These are phyloP conservation scores for Magallana angulata DNA, from an alignment of 1,140 invertebrate species.

Conservation along the genomic window DNA sequence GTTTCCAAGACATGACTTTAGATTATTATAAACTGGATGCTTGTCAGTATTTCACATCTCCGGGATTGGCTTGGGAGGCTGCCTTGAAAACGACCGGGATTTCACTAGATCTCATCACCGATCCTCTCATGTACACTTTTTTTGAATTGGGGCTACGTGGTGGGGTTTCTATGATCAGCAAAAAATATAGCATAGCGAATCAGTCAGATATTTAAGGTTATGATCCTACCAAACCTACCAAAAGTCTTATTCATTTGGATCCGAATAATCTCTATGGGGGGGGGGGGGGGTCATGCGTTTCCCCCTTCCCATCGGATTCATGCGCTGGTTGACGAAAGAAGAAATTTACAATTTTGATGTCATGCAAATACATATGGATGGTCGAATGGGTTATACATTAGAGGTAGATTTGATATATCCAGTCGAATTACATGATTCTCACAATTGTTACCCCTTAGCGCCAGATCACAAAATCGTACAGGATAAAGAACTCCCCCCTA, in stretches of 20 bases:
- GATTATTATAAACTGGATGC: constrained; percentile 49
- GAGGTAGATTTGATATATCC: constrained; percentile 46
- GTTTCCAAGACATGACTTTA: constrained; percentile 44
- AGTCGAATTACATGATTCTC: constrained; percentile 39
- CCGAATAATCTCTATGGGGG: constrained; percentile 36
- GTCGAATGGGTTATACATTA: constrained; percentile 39
- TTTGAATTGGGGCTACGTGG: background rate
- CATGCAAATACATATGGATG: background rate
- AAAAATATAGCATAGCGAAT: constrained; percentile 21
- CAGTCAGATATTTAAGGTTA: constrained; percentile 30
- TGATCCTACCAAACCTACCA: constrained; percentile 3
- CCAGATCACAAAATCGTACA: background rate
- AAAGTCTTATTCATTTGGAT: constrained; percentile 41
- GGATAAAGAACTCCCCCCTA: constrained; percentile 39
- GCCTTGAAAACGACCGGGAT: constrained; percentile 25
- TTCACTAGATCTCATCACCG: constrained; percentile 26
- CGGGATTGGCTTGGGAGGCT: constrained; percentile 64
- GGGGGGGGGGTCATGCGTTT: background rate
- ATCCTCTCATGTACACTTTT: constrained; percentile 20
- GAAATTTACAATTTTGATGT: background rate
- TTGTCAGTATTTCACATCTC: constrained; percentile 45
- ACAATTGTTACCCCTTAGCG: constrained; percentile 30
- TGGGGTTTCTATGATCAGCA: constrained; percentile 39
- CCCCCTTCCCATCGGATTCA: constrained; percentile 16
- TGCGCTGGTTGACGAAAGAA: constrained; percentile 22